Percentiles rank a stretch among this genome's conserved stretches.
phyloP scores from a whole-genome alignment of 2,888 invertebrate species.

The Lycia hirtaria region DNA sequence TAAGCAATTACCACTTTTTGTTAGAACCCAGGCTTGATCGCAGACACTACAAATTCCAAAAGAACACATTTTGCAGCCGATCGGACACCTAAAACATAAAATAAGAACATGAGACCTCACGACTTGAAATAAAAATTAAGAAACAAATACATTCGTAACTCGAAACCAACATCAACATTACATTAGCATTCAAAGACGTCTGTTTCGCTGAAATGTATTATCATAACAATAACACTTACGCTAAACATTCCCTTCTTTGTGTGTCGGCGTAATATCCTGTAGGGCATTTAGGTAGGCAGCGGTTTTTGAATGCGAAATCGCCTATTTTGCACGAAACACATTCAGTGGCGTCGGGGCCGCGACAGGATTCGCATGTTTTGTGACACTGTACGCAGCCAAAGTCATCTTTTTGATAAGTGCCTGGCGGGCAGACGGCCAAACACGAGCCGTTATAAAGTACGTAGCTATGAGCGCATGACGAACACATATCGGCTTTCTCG shows the following conservation, averaged over 20 bases:
- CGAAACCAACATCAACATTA: slow-evolving; percentile 37
- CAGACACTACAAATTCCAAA: slow-evolving; percentile 91
- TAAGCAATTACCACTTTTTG: slow-evolving; percentile 90
- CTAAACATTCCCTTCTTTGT: slow-evolving; percentile 91
- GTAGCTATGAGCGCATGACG: slow-evolving; percentile 94
- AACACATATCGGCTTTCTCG: slow-evolving; percentile 93
- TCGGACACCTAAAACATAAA: slow-evolving; percentile 86
- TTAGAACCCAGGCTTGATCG: slow-evolving; percentile 90
- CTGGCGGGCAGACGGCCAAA: slow-evolving; percentile 92
- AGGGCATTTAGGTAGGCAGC: slow-evolving; percentile 90
- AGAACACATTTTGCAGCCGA: slow-evolving; percentile 91
- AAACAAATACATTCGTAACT: slow-evolving; percentile 23
- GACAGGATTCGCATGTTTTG: slow-evolving; percentile 92
- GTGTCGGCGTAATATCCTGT: slow-evolving; percentile 90
- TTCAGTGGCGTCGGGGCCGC: slow-evolving; percentile 90
- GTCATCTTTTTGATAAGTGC: slow-evolving; percentile 94
- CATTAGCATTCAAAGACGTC: slow-evolving; percentile 37
- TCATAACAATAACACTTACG: slow-evolving; percentile 71
- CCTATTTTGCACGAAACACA: slow-evolving; percentile 93
- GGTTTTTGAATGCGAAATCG: slow-evolving; percentile 89
- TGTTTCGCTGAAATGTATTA: slow-evolving; percentile 48
- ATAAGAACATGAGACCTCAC: slow-evolving; percentile 15
- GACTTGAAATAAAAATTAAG: slow-evolving; percentile 20
- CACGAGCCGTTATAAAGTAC: slow-evolving; percentile 94
- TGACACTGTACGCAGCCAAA: slow-evolving; percentile 93